Base-by-base conservation (phyloP, 2,113 vertebrate genomes). In the Dromas ardeola region DNA sequence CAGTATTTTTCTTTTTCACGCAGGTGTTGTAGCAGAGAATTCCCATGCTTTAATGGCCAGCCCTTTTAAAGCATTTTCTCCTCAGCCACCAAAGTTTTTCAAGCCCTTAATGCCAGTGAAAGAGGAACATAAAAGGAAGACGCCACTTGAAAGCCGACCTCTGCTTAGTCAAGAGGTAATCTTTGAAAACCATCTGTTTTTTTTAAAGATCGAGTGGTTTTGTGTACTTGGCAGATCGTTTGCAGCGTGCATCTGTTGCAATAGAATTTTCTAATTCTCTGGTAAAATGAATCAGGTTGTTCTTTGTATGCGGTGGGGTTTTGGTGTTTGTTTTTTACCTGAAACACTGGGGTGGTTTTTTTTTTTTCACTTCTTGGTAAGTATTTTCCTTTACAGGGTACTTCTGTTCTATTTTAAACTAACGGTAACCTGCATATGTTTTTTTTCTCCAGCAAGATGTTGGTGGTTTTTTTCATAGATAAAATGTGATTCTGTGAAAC, bases 1-100 rank as follows among this genome's bases (percentile, higher is more conserved):
- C 2, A 42, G 1, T 81, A 17, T 66, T 55, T 89, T 81, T 95
- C 67, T 83, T 93, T 98, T 92, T 73, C 58, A 56, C 53, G 30
- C 92, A 98, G 98, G 98, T 95, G 94, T 71, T 67, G 36, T 95
- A 43, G 95, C 98, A 55, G 99, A 99, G 92, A 99, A 98, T 96
- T 98, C 99, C 26, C 98, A 98, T 32, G 98, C 99, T 97, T 99
- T 99, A 97, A 98, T 97, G 92, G 95, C 98, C 88, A 99, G 99
- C 96, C 99, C 99, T 58, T 99, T 99, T 95, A 99, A 99, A 98
- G 98, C 98, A 47, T 99, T 99, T 93, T 99, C 99, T 82, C 99
- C 99, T 90, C 99, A 99, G 90, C 98, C 99, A 18, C 99, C 99
- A 21, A 99, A 99, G 97, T 99, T 99, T 98, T 99, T 99, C 96